Evolutionary conservation across 2,797 vertebrate genomes (phyloP), one percentile per base, ranked within the genome.

Genomic region (Acrossocheilus wenchowensis): DNA sequence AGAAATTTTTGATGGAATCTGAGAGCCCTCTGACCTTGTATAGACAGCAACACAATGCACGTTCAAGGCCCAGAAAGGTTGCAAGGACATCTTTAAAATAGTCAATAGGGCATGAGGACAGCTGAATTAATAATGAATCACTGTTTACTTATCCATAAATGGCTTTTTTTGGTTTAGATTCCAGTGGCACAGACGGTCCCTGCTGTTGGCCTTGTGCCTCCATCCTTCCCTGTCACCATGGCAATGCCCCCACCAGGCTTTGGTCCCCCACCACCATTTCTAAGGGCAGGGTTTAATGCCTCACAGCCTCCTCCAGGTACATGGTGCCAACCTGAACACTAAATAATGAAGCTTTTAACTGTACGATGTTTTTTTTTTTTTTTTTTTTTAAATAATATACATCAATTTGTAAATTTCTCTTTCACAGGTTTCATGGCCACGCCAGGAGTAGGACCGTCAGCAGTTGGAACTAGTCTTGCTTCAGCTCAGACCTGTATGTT

Each of bases 251-350:
- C 98, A 85, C 98, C 98, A 87, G 98, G 98, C 78, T 99, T 96
- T 45, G 97, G 97, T 7, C 96, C 95, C 10, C 98, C 97, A 36
- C 98, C 98, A 57, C 97, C 97, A 23, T 99, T 99, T 92, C 93
- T 99, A 71, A 94, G 97, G 87, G 96, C 97, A 0, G 94, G 96
- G 88, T 99, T 99, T 92, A 99, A 99, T 89, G 94, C 98, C 89
- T 95, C 97, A 19, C 98, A 99, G 45, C 98, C 98, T 89, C 98
- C 98, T 68, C 98, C 98, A 91, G 98, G 98, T 99, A 96, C 93
- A 91, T 81, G 0, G 45, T 3, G 5, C 8, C 77, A 2, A 41
- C 2, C 7, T 12, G 0, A 23, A 78, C 30, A 45, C 36, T 14
- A 26, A 12, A n/a, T 54, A 66, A n/a, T 26, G n/a, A 15, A 15